Percentiles rank a stretch among this genome's conserved stretches.
Conservation (phyloP, 2,113 vertebrate species). For the Apteryx mantelli region DNA sequence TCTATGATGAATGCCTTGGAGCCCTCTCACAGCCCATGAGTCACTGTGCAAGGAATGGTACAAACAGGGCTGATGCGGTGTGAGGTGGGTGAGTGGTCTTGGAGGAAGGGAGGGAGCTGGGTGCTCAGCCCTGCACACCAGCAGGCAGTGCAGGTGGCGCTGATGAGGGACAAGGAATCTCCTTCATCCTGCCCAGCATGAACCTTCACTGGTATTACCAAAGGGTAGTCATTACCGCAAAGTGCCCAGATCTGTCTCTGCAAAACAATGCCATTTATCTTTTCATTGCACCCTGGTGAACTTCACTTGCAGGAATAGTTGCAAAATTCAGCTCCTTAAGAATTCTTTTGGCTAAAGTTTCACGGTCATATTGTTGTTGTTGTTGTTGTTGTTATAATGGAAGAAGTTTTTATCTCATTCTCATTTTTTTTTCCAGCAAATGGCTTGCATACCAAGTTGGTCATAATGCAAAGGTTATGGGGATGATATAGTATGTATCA, state of each 20-base stretch:
- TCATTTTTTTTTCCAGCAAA: neutral
- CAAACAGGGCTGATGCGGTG: neutral
- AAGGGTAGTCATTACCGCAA: neutral
- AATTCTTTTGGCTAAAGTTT: neutral
- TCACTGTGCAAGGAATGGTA: neutral
- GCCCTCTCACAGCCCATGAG: neutral
- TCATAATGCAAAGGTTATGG: neutral
- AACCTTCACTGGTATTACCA: neutral
- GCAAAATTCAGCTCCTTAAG: neutral
- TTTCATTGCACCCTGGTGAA: neutral
- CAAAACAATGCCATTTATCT: neutral
- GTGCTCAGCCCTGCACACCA: accelerated
- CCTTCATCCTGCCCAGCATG: neutral
- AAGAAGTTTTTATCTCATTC: neutral
- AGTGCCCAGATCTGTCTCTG: neutral
- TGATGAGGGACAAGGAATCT: accelerated
- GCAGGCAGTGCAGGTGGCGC: neutral
- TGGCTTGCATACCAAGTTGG: neutral
- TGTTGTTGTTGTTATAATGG: neutral
- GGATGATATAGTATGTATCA: neutral
- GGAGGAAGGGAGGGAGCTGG: neutral
- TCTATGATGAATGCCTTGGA: conserved; percentile 1
- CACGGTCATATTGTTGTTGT: neutral
- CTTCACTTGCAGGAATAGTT: accelerated
- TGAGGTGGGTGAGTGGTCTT: neutral